These are phyloP conservation scores for Geotrypetes seraphini DNA, from an alignment of 2,797 vertebrate species.

Conservation along the genomic window DNA sequence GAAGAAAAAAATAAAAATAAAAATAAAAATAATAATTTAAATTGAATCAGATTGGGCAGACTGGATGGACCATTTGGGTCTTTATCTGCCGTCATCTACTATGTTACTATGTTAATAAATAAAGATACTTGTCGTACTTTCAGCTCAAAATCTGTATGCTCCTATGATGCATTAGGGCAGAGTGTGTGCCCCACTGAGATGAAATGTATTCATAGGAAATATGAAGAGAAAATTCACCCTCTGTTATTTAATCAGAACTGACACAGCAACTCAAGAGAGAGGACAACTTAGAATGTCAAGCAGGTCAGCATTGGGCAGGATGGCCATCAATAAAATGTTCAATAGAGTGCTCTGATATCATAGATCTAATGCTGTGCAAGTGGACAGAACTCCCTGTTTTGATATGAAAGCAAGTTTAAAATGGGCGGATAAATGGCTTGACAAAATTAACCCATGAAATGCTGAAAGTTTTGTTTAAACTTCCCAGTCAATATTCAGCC, in stretches of 20 bases:
- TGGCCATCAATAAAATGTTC: constrained; percentile 89
- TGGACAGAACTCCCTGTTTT: constrained; percentile 21
- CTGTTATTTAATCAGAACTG: constrained; percentile 66
- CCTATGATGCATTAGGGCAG: constrained; percentile 12
- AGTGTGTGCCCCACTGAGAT: constrained; percentile 54
- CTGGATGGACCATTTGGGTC: too few relatives aligned
- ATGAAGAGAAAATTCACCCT: constrained; percentile 64
- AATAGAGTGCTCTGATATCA: constrained; percentile 75
- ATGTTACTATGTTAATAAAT: too few relatives aligned
- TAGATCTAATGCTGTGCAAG: constrained; percentile 68
- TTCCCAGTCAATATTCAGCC: too few relatives aligned
- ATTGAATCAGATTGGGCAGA: too few relatives aligned
- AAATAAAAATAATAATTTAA: too few relatives aligned
- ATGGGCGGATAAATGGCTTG: not conserved
- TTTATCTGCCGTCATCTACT: too few relatives aligned
- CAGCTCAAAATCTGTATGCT: not conserved
- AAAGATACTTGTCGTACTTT: not conserved
- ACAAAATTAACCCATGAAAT: constrained; percentile 2
- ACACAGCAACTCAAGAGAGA: constrained; percentile 70
- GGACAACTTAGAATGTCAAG: constrained; percentile 74
- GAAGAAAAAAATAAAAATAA: too few relatives aligned
- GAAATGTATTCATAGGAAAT: constrained; percentile 72
- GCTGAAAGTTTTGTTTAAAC: too few relatives aligned
- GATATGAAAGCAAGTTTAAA: constrained; percentile 5
- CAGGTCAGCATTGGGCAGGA: constrained; percentile 75